phyloP scores from a whole-genome alignment of 2,113 vertebrate genomes.

The Pteronura brasiliensis region DNA sequence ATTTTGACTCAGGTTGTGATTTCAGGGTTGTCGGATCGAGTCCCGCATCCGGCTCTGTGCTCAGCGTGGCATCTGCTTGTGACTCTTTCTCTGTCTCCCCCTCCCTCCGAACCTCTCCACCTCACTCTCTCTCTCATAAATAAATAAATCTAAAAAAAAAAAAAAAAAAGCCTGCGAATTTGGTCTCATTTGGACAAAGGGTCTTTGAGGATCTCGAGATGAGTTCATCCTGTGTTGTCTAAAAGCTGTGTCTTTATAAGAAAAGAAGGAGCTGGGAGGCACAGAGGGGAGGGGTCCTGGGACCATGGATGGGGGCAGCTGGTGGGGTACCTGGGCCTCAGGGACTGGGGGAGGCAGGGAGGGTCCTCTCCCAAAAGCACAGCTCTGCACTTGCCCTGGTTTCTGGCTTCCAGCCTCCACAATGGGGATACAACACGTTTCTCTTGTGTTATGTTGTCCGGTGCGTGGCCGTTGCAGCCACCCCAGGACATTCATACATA shows the following conservation, averaged over 20 bases:
- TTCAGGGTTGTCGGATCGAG: background rate
- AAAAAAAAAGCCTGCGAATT: background rate
- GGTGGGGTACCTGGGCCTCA: background rate
- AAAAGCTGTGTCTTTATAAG: background rate
- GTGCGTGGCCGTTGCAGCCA: accelerated
- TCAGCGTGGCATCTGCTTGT: background rate
- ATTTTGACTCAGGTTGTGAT: background rate
- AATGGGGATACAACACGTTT: no score
- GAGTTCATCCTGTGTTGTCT: background rate
- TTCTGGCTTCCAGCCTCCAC: background rate
- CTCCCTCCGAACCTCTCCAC: background rate
- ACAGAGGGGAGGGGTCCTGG: background rate
- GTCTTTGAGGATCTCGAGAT: background rate
- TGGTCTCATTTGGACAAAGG: background rate
- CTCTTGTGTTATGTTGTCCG: background rate
- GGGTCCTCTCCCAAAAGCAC: accelerated
- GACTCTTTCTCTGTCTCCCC: background rate
- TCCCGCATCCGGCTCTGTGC: background rate
- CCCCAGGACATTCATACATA: background rate
- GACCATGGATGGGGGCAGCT: background rate
- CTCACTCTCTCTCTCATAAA: background rate
- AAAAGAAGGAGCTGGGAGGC: background rate
- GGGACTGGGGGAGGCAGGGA: background rate
- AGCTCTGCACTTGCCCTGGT: background rate
- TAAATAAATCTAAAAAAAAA: background rate